phyloP scores from a whole-genome alignment of 2,113 vertebrate genomes.

The Melanerpes aurifrons region DNA sequence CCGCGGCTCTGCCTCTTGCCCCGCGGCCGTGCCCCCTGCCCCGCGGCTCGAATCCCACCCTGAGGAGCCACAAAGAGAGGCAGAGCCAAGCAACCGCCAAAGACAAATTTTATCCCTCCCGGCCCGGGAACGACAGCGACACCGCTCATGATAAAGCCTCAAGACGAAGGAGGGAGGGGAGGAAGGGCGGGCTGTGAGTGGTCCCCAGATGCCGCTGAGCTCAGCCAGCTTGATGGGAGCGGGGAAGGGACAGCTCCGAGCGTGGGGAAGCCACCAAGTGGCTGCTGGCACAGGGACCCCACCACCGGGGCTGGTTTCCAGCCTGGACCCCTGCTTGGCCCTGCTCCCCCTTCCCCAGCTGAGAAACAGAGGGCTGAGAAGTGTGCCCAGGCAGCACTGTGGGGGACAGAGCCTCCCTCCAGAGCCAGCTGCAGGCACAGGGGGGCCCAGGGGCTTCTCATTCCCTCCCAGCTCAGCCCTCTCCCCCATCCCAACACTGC shows the following conservation, averaged over 20 bases:
- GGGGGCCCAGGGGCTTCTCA: neutral
- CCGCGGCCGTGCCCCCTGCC: neutral
- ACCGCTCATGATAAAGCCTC: neutral
- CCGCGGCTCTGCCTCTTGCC: neutral
- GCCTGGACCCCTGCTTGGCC: too few relatives aligned
- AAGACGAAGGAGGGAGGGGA: neutral
- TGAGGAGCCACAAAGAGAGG: fast-evolving
- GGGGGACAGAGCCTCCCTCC: neutral
- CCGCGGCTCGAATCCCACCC: neutral
- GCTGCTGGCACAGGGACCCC: neutral
- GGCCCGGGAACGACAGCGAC: neutral
- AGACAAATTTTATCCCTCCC: neutral
- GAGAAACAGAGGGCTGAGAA: too few relatives aligned
- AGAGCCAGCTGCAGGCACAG: neutral
- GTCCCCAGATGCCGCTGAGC: neutral
- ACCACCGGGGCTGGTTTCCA: too few relatives aligned
- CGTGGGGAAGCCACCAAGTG: neutral
- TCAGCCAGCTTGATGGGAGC: neutral
- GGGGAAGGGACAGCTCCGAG: neutral
- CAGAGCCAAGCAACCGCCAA: neutral
- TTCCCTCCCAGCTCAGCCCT: neutral
- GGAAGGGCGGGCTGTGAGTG: neutral
- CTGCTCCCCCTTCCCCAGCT: neutral
- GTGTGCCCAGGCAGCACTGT: neutral
- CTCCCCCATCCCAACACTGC: neutral